Evolutionary conservation across 2,113 vertebrate species (phyloP).

Genomic region (Carollia perspicillata): DNA sequence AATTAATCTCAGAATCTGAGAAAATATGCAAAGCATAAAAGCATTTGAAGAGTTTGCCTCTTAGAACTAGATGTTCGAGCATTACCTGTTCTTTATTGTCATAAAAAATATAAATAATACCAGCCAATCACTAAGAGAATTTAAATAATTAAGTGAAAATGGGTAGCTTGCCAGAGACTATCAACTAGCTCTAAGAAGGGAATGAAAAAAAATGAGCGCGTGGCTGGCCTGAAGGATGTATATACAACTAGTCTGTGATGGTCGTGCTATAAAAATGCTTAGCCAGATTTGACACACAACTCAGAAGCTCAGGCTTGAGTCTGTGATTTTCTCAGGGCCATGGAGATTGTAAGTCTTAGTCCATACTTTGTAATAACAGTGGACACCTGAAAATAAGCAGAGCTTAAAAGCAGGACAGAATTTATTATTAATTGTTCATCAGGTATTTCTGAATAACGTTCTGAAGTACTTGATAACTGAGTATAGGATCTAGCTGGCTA

Average conservation of each 20-base stretch:
- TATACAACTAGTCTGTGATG: not conserved
- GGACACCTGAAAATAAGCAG: not conserved
- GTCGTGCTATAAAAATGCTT: not conserved
- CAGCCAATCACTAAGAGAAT: not conserved
- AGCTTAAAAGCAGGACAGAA: not conserved
- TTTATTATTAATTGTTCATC: not conserved
- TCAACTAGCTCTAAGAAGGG: not conserved
- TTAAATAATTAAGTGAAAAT: not conserved
- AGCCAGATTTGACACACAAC: not conserved
- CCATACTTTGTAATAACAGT: not conserved
- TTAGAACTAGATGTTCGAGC: not conserved
- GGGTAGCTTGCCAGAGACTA: not conserved
- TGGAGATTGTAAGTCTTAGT: not conserved
- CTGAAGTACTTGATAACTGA: not conserved
- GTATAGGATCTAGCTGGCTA: not conserved
- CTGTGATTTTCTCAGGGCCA: not conserved
- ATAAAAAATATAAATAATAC: conserved; percentile 23
- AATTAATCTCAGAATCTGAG: not conserved
- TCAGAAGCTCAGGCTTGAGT: not conserved
- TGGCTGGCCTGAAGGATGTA: not conserved
- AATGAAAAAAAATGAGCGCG: not conserved
- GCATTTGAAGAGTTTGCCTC: not conserved
- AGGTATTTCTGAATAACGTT: not conserved
- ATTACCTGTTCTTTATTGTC: not conserved
- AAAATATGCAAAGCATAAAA: not conserved